Evolutionary conservation across 2,888 invertebrate genomes (phyloP).

Genomic region (Beris chalybata): DNA sequence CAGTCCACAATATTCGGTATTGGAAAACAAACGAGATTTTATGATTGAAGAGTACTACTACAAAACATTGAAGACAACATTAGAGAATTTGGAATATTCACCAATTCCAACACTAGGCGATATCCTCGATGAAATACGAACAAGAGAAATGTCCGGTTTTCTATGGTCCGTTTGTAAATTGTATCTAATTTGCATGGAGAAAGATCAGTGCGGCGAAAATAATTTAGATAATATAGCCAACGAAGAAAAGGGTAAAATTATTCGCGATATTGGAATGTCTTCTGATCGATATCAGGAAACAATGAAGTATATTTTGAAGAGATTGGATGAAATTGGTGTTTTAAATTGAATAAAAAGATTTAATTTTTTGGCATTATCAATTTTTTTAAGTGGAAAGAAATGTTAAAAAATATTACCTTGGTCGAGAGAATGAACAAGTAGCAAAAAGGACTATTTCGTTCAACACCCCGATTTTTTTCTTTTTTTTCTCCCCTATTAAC

Average conservation of each 20-base stretch:
- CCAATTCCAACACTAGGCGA: constrained; percentile 38
- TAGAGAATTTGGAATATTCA: constrained; percentile 40
- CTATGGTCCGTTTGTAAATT: constrained; percentile 39
- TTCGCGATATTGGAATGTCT: constrained; percentile 10
- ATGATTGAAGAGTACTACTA: constrained; percentile 42
- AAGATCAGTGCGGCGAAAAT: constrained; percentile 35
- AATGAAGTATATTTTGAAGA: constrained; percentile 48
- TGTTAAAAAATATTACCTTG: too few relatives aligned
- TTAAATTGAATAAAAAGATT: neutral
- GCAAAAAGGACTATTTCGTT: too few relatives aligned
- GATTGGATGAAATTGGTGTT: constrained; percentile 46
- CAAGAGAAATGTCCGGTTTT: constrained; percentile 41
- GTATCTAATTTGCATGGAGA: constrained; percentile 40
- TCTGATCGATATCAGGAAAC: constrained; percentile 50
- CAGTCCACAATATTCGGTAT: constrained; percentile 49
- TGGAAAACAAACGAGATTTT: constrained; percentile 44
- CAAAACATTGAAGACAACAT: constrained; percentile 37
- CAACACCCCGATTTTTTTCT: too few relatives aligned
- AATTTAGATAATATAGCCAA: constrained; percentile 31
- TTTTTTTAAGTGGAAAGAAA: too few relatives aligned
- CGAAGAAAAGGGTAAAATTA: neutral
- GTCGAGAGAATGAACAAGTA: too few relatives aligned
- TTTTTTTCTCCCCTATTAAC: too few relatives aligned
- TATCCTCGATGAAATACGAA: constrained; percentile 37
- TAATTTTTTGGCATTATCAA: too few relatives aligned